Percentiles rank a stretch among this genome's conserved stretches.
These are phyloP conservation scores for Reticulitermes speratus DNA, from an alignment of 1,140 invertebrate genomes.

Conservation along the genomic window DNA sequence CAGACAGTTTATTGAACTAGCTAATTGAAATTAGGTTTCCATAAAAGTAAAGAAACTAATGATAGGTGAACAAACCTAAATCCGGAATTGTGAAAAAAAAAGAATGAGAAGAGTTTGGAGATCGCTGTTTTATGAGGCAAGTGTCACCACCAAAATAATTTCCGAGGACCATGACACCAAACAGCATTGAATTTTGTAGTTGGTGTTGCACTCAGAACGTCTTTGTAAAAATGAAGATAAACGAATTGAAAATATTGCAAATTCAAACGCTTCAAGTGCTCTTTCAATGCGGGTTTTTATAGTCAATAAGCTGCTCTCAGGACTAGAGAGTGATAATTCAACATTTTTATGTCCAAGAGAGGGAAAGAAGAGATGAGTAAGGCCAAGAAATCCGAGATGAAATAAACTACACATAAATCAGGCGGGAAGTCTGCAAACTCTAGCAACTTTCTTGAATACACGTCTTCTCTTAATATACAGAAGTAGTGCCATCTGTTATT, in stretches of 20 bases:
- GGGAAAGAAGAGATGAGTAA: not conserved
- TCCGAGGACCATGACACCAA: no score
- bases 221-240: no score
- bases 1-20: no score
- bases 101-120: no score
- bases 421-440: not conserved
- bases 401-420: slow-evolving; percentile 14
- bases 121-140: no score
- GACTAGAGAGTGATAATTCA: not conserved
- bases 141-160: no score
- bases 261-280: not conserved
- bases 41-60: no score
- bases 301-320: not conserved
- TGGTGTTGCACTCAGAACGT: no score
- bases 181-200: no score
- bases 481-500: not conserved
- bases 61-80: no score
- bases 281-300: not conserved
- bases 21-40: no score
- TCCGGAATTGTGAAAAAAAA: no score
- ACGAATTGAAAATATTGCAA: not conserved
- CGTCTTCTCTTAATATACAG: not conserved
- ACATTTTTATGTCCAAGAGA: not conserved
- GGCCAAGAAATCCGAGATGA: not conserved
- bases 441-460: not conserved